Conservation (phyloP, 2,113 vertebrate genomes). For the Plecturocebus donacophilus region DNA sequence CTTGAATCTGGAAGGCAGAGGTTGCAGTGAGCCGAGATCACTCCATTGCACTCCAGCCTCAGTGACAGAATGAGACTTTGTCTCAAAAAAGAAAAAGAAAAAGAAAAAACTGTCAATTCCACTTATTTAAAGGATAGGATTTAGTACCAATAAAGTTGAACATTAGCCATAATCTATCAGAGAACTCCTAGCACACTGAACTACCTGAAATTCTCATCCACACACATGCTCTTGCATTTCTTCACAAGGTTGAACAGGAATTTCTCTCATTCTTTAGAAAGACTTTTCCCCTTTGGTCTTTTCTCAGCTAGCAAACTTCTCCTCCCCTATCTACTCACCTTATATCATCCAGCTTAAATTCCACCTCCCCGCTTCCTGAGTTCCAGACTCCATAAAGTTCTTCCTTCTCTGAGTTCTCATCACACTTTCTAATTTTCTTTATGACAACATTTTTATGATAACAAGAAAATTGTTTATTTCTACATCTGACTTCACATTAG, state of each 20-base stretch:
- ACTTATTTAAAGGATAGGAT: neutral
- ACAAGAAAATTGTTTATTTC: neutral
- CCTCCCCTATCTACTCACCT: neutral
- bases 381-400: neutral
- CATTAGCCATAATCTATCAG: neutral
- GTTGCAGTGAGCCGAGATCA: too few species aligned
- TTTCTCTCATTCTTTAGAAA: neutral
- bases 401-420: neutral
- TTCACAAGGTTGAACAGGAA: neutral
- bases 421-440: neutral
- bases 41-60: too few species aligned
- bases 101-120: neutral
- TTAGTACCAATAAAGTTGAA: neutral
- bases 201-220: neutral
- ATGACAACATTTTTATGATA: neutral
- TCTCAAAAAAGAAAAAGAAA: too few species aligned
- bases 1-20: too few species aligned
- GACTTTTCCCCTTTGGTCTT: neutral
- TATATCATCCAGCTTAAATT: neutral
- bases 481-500: neutral
- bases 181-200: neutral
- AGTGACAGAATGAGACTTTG: too few species aligned
- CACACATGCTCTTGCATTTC: too few species aligned
- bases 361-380: neutral
- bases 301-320: neutral